phyloP scores from a whole-genome alignment of 2,113 vertebrate species.

The Lichenostomus cassidix region DNA sequence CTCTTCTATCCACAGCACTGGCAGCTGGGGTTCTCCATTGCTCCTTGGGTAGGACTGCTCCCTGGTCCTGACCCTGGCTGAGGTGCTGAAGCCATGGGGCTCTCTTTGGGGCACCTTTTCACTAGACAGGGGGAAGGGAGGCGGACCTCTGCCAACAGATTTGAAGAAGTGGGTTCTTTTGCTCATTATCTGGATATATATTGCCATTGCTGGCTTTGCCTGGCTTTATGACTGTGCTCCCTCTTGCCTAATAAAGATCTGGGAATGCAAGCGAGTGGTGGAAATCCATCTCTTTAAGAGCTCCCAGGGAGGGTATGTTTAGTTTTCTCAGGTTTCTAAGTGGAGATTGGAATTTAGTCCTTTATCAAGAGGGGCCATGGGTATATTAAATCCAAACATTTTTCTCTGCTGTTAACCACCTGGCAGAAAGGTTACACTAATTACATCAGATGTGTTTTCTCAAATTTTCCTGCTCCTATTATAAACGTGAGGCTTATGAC shows the following conservation, averaged over 20 bases:
- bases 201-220: constrained; percentile 22
- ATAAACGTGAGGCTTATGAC: not conserved
- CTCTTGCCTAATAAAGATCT: constrained; percentile 51
- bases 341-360: constrained; percentile 49
- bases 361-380: constrained; percentile 40
- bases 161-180: not conserved
- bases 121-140: not conserved
- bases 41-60: not conserved
- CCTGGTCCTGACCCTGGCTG: not conserved
- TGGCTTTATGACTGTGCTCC: constrained; percentile 26
- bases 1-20: not conserved
- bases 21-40: accelerated
- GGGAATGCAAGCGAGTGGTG: constrained; percentile 30
- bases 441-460: constrained; percentile 46
- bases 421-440: constrained; percentile 49
- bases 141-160: not conserved
- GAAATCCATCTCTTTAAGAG: constrained; percentile 57
- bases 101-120: not conserved
- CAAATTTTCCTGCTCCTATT: constrained; percentile 42
- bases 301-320: constrained; percentile 4
- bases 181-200: constrained; percentile 42
- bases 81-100: not conserved
- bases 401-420: constrained; percentile 47
- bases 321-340: constrained; percentile 57
- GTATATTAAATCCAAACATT: constrained; percentile 51